These are phyloP conservation scores for Grapholita molesta DNA, from an alignment of 1,140 invertebrate species.

Conservation along the genomic window DNA sequence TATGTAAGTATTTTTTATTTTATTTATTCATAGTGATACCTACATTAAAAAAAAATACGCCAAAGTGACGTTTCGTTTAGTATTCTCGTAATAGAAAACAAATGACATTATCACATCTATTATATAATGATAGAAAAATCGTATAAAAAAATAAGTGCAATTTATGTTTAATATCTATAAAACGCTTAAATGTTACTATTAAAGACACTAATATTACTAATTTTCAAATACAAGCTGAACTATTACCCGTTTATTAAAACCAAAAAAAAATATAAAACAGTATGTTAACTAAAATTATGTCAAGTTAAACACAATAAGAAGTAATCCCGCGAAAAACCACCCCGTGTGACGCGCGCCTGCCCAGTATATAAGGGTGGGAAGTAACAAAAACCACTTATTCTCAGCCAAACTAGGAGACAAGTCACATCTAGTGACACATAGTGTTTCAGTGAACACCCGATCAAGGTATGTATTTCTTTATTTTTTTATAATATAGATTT, in stretches of 20 bases:
- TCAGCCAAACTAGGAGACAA: neutral
- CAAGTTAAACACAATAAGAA: neutral
- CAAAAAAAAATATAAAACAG: neutral
- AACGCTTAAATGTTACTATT: too few relatives aligned
- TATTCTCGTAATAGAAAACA: too few relatives aligned
- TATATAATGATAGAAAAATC: too few relatives aligned
- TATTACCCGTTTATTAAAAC: neutral
- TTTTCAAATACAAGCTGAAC: neutral
- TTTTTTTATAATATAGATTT: too few relatives aligned
- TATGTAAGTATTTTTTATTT: too few relatives aligned
- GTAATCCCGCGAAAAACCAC: neutral
- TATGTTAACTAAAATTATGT: neutral
- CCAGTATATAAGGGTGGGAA: conserved; percentile 12
- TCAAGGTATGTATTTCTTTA: neutral
- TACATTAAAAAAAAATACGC: too few relatives aligned
- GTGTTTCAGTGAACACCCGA: neutral
- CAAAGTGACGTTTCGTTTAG: too few relatives aligned
- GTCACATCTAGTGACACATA: neutral
- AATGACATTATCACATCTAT: too few relatives aligned
- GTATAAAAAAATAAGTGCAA: too few relatives aligned
- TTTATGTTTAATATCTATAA: too few relatives aligned
- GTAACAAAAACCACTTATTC: neutral
- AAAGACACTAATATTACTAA: neutral
- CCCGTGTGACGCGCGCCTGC: neutral
- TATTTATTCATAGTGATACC: too few relatives aligned